Conservation (phyloP, 2,797 vertebrate genomes). For the Peromyscus eremicus region DNA sequence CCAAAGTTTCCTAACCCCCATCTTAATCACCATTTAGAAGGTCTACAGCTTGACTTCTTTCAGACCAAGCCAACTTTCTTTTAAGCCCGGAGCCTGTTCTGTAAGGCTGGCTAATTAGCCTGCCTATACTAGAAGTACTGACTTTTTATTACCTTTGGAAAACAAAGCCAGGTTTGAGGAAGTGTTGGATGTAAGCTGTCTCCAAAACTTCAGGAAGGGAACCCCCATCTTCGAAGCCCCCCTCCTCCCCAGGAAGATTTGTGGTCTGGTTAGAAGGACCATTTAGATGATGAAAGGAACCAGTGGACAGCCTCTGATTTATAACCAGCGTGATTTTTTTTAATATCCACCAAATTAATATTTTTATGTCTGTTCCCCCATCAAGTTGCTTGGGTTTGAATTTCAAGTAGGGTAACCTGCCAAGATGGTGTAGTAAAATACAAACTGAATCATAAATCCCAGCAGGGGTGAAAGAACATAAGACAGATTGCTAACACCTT, state of each 20-base stretch:
- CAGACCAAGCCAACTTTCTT: conserved; percentile 76
- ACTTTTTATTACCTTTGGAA: conserved; percentile 71
- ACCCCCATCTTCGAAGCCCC: conserved; percentile 61
- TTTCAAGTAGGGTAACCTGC: conserved; percentile 81
- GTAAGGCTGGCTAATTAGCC: conserved; percentile 80
- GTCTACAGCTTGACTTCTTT: conserved; percentile 67
- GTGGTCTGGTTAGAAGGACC: conserved; percentile 77
- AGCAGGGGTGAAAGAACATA: conserved; percentile 63
- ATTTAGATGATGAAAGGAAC: conserved; percentile 83
- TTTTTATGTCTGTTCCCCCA: conserved; percentile 83
- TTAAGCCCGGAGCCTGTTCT: conserved; percentile 65
- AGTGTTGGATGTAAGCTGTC: conserved; percentile 79
- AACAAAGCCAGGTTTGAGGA: conserved; percentile 76
- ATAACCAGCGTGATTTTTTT: conserved; percentile 79
- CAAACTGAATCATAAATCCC: conserved; percentile 78
- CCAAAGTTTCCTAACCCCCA: not conserved
- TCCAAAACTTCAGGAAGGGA: conserved; percentile 78
- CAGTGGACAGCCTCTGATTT: conserved; percentile 78
- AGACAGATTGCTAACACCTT: conserved; percentile 79
- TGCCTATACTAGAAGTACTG: conserved; percentile 76
- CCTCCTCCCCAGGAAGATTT: conserved; percentile 70
- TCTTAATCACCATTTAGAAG: conserved; percentile 70
- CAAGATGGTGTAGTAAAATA: conserved; percentile 83
- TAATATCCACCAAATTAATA: conserved; percentile 79
- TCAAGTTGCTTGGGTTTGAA: conserved; percentile 78